These are phyloP conservation scores for Pammene fasciana DNA, from an alignment of 2,888 invertebrate species.

Conservation along the genomic window DNA sequence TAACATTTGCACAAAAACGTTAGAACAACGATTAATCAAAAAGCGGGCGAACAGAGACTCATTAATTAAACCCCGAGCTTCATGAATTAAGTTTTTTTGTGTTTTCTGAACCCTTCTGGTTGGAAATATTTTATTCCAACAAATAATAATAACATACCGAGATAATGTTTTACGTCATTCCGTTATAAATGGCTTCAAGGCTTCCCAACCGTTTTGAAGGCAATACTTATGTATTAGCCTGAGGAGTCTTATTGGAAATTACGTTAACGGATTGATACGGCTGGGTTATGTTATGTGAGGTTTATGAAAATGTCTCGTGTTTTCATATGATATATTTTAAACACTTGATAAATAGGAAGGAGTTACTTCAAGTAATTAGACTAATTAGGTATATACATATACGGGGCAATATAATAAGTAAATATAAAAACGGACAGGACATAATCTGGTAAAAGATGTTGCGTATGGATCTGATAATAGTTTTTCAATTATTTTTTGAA, in stretches of 20 bases:
- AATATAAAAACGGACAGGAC: too few species aligned
- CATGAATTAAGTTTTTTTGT: slow-evolving; percentile 36
- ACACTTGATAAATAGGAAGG: too few species aligned
- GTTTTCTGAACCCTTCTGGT: slow-evolving; percentile 32
- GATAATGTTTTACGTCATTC: neutral
- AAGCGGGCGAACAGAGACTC: slow-evolving; percentile 39
- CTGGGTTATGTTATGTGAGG: slow-evolving; percentile 6
- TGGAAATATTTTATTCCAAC: slow-evolving; percentile 24
- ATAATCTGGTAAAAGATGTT: too few species aligned
- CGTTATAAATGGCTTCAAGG: slow-evolving; percentile 1
- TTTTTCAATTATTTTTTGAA: too few species aligned
- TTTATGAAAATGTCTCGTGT: neutral
- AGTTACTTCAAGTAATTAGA: too few species aligned
- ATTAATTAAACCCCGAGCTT: slow-evolving; percentile 39
- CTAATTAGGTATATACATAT: too few species aligned
- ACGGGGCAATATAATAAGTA: too few species aligned
- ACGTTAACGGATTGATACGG: too few species aligned
- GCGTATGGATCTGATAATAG: too few species aligned
- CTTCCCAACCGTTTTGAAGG: neutral
- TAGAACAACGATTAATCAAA: slow-evolving; percentile 39
- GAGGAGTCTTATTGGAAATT: slow-evolving; percentile 7
- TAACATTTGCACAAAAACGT: slow-evolving; percentile 35
- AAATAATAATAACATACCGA: slow-evolving; percentile 28
- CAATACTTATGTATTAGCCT: slow-evolving; percentile 22
- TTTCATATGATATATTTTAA: neutral